Percentiles rank a stretch among this genome's conserved stretches.
Evolutionary conservation across 2,888 invertebrate genomes (phyloP).

Genomic region (Ganaspis brasiliensis): DNA sequence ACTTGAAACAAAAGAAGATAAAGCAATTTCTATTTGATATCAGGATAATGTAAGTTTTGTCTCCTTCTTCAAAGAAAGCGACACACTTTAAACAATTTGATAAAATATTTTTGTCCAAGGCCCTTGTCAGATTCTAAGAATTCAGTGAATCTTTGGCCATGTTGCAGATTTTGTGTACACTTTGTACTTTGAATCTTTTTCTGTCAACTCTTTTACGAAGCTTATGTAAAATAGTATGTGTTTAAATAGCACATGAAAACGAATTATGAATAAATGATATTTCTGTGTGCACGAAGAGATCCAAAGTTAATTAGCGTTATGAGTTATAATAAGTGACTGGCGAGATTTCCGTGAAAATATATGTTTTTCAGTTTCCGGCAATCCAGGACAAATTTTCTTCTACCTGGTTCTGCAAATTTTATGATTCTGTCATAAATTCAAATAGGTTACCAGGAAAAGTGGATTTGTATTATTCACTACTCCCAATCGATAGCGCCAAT

Average conservation of each 20-base stretch:
- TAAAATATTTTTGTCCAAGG: not conserved
- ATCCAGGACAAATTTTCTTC: slow-evolving; percentile 50
- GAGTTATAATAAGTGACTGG: slow-evolving; percentile 40
- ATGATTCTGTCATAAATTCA: slow-evolving; percentile 16
- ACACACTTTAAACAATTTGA: not conserved
- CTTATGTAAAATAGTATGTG: too few species aligned
- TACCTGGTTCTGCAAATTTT: slow-evolving; percentile 34
- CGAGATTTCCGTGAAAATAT: slow-evolving; percentile 51
- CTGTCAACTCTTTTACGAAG: too few species aligned
- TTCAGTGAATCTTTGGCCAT: too few species aligned
- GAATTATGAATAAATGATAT: too few species aligned
- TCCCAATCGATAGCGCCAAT: not conserved
- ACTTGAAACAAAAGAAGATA: slow-evolving; percentile 28
- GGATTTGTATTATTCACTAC: not conserved
- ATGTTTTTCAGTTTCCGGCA: slow-evolving; percentile 51
- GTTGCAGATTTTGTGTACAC: not conserved
- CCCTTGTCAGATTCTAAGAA: too few species aligned
- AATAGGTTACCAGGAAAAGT: slow-evolving; percentile 12
- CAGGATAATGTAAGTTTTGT: not conserved
- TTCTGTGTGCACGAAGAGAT: not conserved
- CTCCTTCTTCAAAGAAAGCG: not conserved
- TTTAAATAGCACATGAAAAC: too few species aligned
- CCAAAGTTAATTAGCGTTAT: slow-evolving; percentile 6
- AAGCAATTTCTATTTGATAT: slow-evolving; percentile 27
- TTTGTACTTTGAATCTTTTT: not conserved